phyloP scores from a whole-genome alignment of 2,113 vertebrate species.

The Cercocebus atys region DNA sequence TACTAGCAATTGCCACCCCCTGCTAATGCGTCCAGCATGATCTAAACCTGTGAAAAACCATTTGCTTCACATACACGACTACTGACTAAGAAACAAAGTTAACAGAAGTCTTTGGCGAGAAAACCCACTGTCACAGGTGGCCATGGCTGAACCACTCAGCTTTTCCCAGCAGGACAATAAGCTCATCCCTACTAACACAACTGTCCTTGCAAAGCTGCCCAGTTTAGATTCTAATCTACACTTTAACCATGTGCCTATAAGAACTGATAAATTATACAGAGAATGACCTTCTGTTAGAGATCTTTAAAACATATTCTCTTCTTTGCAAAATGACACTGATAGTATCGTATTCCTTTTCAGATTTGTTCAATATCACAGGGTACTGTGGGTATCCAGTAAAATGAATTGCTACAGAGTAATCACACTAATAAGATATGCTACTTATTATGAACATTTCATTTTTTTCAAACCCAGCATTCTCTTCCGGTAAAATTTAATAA shows the following conservation, averaged over 20 bases:
- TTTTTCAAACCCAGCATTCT: neutral
- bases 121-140: constrained; percentile 37
- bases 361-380: neutral
- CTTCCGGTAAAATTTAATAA: neutral
- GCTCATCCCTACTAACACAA: neutral
- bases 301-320: constrained; percentile 63
- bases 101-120: neutral
- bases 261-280: constrained; percentile 35
- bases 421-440: neutral
- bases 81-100: neutral
- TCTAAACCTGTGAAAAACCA: neutral
- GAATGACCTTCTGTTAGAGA: constrained; percentile 50
- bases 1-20: neutral
- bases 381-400: neutral
- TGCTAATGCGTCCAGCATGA: rapidly evolving
- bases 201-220: neutral
- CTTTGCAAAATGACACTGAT: constrained; percentile 57
- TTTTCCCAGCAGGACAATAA: constrained; percentile 37
- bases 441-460: neutral
- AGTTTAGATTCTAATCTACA: neutral
- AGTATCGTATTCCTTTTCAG: constrained; percentile 27
- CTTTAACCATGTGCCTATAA: constrained; percentile 32
- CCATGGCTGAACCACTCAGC: constrained; percentile 22
- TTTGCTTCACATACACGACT: neutral
- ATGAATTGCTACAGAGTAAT: neutral